These are phyloP conservation scores for Rhinoptilus africanus DNA, from an alignment of 2,113 vertebrate species.

Conservation along the genomic window DNA sequence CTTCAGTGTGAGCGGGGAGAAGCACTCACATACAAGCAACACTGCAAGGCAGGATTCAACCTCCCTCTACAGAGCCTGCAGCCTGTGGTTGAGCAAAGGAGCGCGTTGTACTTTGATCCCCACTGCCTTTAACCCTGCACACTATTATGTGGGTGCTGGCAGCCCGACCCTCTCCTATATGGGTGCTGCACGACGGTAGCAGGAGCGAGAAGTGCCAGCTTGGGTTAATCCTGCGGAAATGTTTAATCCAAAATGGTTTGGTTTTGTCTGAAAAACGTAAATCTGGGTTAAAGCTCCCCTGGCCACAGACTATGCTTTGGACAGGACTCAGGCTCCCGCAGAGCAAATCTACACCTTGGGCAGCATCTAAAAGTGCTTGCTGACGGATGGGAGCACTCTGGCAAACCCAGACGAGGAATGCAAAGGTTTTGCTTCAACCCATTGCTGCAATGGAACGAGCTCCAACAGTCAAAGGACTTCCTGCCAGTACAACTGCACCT, in stretches of 20 bases:
- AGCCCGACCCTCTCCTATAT: background rate
- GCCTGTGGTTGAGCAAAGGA: background rate
- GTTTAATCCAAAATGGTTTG: background rate
- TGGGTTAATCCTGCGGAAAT: background rate
- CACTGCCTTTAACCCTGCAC: background rate
- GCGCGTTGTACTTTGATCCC: background rate
- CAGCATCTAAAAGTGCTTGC: background rate
- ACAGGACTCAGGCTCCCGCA: background rate
- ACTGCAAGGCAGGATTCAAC: background rate
- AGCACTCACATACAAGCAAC: fast-evolving
- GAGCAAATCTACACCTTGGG: background rate
- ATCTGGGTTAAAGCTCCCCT: background rate
- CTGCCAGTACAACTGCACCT: conserved; percentile 56
- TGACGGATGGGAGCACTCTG: background rate
- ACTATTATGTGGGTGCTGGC: background rate
- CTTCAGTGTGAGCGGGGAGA: background rate
- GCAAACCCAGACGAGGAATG: background rate
- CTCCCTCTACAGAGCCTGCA: background rate
- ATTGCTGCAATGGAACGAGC: background rate
- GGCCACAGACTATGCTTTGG: background rate
- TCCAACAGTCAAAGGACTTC: conserved; percentile 47
- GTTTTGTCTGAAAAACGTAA: background rate
- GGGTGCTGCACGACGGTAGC: background rate
- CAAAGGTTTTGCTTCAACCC: background rate
- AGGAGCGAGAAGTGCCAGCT: background rate